Conservation (phyloP, 2,888 invertebrate species). For the Orthosia gracilis region DNA sequence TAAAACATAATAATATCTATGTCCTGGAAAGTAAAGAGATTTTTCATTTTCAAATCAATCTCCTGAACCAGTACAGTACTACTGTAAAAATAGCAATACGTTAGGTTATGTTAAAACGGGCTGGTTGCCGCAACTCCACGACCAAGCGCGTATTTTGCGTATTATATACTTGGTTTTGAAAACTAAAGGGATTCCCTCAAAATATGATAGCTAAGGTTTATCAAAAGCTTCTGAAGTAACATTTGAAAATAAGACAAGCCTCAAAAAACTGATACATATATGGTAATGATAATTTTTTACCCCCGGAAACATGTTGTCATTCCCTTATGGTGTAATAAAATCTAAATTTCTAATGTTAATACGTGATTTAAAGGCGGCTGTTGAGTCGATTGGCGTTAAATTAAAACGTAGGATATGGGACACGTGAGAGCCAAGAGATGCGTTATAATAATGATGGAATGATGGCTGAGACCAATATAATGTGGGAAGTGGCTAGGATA, state of each 20-base stretch:
- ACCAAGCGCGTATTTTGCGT: no score
- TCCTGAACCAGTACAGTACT: neutral
- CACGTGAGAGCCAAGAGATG: neutral
- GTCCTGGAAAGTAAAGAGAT: neutral
- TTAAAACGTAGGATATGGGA: slow-evolving; percentile 36
- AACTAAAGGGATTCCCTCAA: neutral
- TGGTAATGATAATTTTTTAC: slow-evolving; percentile 31
- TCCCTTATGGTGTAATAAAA: slow-evolving; percentile 46
- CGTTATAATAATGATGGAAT: neutral
- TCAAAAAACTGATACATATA: neutral
- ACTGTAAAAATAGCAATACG: no score
- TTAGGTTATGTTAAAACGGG: no score
- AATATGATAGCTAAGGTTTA: slow-evolving; percentile 4
- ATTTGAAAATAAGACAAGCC: neutral
- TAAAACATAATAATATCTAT: neutral
- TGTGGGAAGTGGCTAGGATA: neutral
- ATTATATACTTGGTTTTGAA: no score
- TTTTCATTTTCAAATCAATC: neutral
- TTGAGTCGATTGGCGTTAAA: slow-evolving; percentile 53
- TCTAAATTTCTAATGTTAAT: slow-evolving; percentile 51
- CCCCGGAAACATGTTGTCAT: slow-evolving; percentile 10
- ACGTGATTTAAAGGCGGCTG: slow-evolving; percentile 32
- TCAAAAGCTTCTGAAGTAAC: slow-evolving; percentile 14
- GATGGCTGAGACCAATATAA: neutral
- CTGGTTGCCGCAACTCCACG: no score